Evolutionary conservation across 2,113 vertebrate species (phyloP).

Genomic region (Gnathonemus echidnorhynchus): DNA sequence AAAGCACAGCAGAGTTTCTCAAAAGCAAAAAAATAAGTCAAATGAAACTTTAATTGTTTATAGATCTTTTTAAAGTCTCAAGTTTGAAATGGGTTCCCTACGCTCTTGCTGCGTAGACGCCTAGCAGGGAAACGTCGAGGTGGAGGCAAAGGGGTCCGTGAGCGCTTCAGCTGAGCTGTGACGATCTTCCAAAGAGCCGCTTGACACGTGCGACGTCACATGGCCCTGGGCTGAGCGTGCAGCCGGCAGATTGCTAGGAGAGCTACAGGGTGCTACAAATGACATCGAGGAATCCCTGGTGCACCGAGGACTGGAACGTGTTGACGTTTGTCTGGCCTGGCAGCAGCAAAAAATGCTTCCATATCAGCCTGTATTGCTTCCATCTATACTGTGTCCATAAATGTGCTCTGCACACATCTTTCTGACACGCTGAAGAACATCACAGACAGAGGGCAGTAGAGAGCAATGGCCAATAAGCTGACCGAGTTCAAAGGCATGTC

Average conservation of each 20-base stretch:
- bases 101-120: neutral
- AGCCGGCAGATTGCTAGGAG: neutral
- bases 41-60: conserved; percentile 10
- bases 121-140: neutral
- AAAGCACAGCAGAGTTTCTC: conserved; percentile 19
- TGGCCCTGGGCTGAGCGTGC: neutral
- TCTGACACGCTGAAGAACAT: neutral
- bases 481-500: neutral
- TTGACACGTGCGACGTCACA: neutral
- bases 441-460: neutral
- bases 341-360: neutral
- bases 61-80: neutral
- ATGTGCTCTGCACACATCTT: neutral
- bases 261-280: neutral
- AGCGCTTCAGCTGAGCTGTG: neutral
- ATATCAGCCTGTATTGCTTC: neutral
- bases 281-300: neutral
- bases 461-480: neutral
- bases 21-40: conserved; percentile 13
- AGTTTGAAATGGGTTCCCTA: neutral
- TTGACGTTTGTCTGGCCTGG: neutral
- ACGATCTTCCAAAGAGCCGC: neutral
- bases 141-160: neutral
- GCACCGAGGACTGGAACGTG: neutral
- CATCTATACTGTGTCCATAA: neutral